A percentile compares a stretch with the other conserved stretches of the same genome.
Evolutionary conservation across 2,113 vertebrate species (phyloP).

Genomic region (Lethenteron reissneri): DNA sequence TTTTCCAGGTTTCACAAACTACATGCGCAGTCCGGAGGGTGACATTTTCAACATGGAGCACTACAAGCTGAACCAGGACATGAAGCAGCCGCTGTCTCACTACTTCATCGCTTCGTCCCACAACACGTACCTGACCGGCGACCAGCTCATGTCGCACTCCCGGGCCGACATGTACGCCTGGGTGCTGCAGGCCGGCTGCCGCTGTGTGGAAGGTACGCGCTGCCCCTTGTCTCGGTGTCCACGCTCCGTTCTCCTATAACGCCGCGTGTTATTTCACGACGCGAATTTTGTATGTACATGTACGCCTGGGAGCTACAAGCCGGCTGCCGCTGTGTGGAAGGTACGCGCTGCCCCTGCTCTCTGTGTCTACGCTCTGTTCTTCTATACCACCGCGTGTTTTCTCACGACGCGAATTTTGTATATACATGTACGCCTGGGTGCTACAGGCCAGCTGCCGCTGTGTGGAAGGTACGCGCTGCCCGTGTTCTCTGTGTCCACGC

Average conservation of each 20-base stretch:
- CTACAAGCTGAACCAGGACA: constrained; percentile 58
- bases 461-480: constrained; percentile 48
- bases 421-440: too few species aligned
- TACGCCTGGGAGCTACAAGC: constrained; percentile 74
- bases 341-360: constrained; percentile 20
- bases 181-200: constrained; percentile 84
- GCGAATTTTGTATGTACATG: not conserved
- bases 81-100: constrained; percentile 56
- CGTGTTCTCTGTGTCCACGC: not conserved
- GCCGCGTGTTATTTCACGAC: not conserved
- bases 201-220: constrained; percentile 67
- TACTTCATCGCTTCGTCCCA: constrained; percentile 95
- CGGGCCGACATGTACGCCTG: constrained; percentile 89
- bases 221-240: not conserved
- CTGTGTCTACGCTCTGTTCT: not conserved
- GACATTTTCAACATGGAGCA: constrained; percentile 85
- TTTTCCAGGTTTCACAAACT: constrained; percentile 66
- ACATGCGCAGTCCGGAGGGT: constrained; percentile 59
- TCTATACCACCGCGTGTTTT: not conserved
- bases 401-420: not conserved
- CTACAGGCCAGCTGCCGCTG: constrained; percentile 86
- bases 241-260: not conserved
- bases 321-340: constrained; percentile 86
- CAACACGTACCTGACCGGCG: constrained; percentile 93
- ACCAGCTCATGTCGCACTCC: constrained; percentile 95